Base-by-base conservation (phyloP, 30 jellyfish, hydroid and myxozoan species). In the Calvadosia cruxmelitensis region DNA sequence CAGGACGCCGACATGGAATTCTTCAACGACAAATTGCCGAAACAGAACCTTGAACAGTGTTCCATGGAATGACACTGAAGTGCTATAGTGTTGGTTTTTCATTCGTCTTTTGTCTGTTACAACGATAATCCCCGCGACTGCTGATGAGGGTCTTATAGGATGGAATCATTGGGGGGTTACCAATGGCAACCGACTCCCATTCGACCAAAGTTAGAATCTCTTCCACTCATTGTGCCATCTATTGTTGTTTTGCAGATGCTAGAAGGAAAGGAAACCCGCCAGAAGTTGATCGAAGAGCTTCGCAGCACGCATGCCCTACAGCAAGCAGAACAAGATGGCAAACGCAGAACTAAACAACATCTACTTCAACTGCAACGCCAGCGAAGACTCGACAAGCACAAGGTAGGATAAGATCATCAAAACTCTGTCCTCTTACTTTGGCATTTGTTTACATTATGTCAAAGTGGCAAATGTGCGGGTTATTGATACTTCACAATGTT, bases 251-350 rank as follows among this genome's bases (percentile, higher is more conserved):
- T 64, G n/a, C 35, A 89, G 98, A 89, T 89, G 93, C 76, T 68
- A 53, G 90, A 82, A 34, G 94, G 93, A 10, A 89, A 80, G 72
- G 98, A 89, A 74, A 77, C 70, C 62, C 87, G 98, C 0, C 81
- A 75, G 5, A 93, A 89, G 79, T 63, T 89, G 69, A 89, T 89
- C 78, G 77, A 75, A 50, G 98, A 89, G 63, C 90, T 89, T 75
- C 82, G 98, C 32, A 89, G 95, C 81, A 89, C 98, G 15, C 98
- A 89, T 64, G 98, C 95, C 20, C 49, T 89, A 69, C 98, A 89
- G 75, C 75, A 81, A 27, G 95, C 94, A 16, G 93, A 89, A 32
- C 88, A 73, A 34, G 75, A 64, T 52, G 69, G 70, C 1, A 89
- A 80, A 78, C 80, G 69, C 30, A 49, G 52, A 23, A 95, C 80